phyloP scores from a whole-genome alignment of 2,113 vertebrate species.

The Coracopsis vasa region DNA sequence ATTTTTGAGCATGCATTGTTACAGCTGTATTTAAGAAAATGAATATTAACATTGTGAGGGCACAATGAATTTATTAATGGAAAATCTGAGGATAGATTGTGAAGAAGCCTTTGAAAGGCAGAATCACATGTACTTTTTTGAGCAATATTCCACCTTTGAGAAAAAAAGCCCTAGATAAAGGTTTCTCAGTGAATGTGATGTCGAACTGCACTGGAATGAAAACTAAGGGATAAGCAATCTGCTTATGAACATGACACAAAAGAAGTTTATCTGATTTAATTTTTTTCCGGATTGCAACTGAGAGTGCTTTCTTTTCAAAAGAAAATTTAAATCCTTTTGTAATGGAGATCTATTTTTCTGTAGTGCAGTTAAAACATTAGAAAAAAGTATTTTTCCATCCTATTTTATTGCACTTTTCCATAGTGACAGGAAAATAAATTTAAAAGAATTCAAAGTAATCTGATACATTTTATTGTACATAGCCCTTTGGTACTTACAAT shows the following conservation, averaged over 20 bases:
- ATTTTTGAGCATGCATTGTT: not conserved
- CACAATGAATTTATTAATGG: not conserved
- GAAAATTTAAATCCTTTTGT: not conserved
- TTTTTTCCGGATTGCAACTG: not conserved
- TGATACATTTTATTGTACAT: not conserved
- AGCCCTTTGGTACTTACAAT: constrained; percentile 78
- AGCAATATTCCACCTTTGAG: not conserved
- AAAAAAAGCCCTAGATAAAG: not conserved
- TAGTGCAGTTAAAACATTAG: not conserved
- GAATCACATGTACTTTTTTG: not conserved
- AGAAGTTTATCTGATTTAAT: not conserved
- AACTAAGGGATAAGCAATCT: not conserved
- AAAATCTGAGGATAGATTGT: not conserved
- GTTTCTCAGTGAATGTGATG: not conserved
- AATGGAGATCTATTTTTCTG: not conserved
- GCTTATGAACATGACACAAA: not conserved
- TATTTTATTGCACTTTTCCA: not conserved
- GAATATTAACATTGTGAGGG: not conserved
- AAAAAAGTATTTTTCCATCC: not conserved
- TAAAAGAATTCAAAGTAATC: not conserved
- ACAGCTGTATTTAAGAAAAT: not conserved
- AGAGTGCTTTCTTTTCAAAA: not conserved
- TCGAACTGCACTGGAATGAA: not conserved
- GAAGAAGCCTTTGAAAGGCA: not conserved
- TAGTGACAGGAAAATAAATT: not conserved